Evolutionary conservation across 2,113 vertebrate species (phyloP), one percentile per base, ranked within the genome.

Genomic region (Triplophysa dalaica): DNA sequence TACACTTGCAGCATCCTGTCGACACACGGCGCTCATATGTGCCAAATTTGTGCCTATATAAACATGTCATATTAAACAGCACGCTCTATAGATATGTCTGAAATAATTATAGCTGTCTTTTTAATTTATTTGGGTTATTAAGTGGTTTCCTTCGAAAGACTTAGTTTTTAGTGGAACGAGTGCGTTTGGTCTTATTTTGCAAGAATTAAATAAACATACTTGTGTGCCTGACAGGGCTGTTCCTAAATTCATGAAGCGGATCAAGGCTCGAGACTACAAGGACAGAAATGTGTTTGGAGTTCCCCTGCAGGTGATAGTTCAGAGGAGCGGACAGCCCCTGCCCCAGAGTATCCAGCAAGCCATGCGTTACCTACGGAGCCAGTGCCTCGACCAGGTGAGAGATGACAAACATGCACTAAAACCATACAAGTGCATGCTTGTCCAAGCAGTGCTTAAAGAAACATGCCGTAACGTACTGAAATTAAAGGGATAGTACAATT

Each of bases 231-330:
- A 75, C 86, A 99, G 98, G 97, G 95, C 96, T 66, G 96, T 99
- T 76, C 98, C 97, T n/a, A 99, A 98, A 87, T 99, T 99, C 89
- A 99, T 99, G 96, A 98, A 98, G 91, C 94, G 96, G 87, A 97
- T 95, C 88, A 98, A 97, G 90, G 95, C 96, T 84, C 96, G 96
- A 0, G 97, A 99, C 92, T 96, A 97, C 87, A 97, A 94, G 88
- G 96, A 96, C 91, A 95, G 95, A 87, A 94, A 94, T 43, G 95
- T 99, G 81, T 99, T 99, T 82, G 96, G 96, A 0, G 95, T 98
- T 45, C 96, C 97, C 38, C 93, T 99, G 70, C 95, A 95, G 87
- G 93, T 98, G 80, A 97, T 98, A 0, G 95, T 98, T 69, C 96
- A 98, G 90, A 93, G 96, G 72, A 97, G 95, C 0, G 97, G 97